phyloP scores from a whole-genome alignment of 2,888 invertebrate species.

The Cryptops parisi region DNA sequence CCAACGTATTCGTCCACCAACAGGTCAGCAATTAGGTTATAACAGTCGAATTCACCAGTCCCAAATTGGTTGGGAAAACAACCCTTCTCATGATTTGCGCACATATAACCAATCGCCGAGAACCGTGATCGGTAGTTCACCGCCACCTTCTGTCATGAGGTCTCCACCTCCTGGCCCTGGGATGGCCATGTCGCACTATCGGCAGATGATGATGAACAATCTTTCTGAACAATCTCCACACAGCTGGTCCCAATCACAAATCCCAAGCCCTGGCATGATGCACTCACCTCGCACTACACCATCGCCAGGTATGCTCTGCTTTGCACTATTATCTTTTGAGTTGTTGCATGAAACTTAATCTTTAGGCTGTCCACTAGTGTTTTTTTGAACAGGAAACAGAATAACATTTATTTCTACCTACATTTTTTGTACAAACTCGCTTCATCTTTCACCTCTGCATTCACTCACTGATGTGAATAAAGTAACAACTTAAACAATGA shows the following conservation, averaged over 20 bases:
- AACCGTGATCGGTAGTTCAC: constrained; percentile 13
- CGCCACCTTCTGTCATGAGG: constrained; percentile 10
- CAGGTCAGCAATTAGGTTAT: constrained; percentile 14
- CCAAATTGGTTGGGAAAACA: constrained; percentile 13
- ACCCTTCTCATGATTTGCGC: constrained; percentile 5
- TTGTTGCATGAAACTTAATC: too few species aligned
- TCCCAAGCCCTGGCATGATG: constrained; percentile 16
- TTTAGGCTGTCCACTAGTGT: too few species aligned
- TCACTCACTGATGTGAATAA: too few species aligned
- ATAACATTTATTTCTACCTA: too few species aligned
- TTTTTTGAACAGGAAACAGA: too few species aligned
- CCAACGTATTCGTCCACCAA: too few species aligned
- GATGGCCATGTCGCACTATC: constrained; percentile 13
- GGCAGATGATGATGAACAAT: constrained; percentile 13
- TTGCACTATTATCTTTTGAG: too few species aligned
- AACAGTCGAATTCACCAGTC: constrained; percentile 13
- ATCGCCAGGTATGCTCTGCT: constrained; percentile 15
- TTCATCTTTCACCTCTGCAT: too few species aligned
- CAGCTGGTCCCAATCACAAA: constrained; percentile 13
- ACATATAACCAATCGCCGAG: constrained; percentile 17
- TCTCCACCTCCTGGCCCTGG: constrained; percentile 11
- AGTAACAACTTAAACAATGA: too few species aligned
- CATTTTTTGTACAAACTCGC: too few species aligned
- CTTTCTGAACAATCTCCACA: constrained; percentile 7
- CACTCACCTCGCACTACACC: constrained; percentile 17